Evolutionary conservation across 2,113 vertebrate species (phyloP), one percentile per base, ranked within the genome.

Genomic region (Mesoclemmys tuberculata): DNA sequence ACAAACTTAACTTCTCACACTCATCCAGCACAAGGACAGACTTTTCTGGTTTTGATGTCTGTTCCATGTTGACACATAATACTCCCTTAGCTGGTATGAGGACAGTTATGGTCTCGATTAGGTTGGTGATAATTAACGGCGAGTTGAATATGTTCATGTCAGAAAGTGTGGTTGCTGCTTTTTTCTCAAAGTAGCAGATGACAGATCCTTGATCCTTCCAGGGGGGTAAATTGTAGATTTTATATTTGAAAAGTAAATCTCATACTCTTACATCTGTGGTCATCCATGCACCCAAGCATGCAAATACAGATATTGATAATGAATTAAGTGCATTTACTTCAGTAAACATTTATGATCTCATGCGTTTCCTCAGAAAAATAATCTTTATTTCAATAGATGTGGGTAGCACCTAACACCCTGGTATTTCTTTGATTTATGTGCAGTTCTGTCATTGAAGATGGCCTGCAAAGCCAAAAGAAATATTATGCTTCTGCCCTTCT

Each of bases 231-330:
- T 89, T 85, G 18, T 83, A 0, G 24, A 26, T 38, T 3, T 85
- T 84, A 10, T 84, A 35, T 93, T 90, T 94, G 74, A 75, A 54
- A 80, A 38, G 38, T 31, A 24, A 1, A 94, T 78, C 27, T 91
- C 85, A 35, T 79, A 81, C 61, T 6, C 48, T 93, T 91, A 49
- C 75, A 71, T 18, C 31, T 89, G 22, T 49, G 6, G 78, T 92
- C 41, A 26, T 68, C 71, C 41, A 84, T 48, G 18, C 10, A 14
- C 8, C n/a, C 68, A 56, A 87, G 6, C 71, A 83, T 38, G 35
- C 35, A 38, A n/a, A 68, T 61, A 27, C 58, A 80, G 58, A 51
- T 35, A 75, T 27, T 35, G 38, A 38, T 21, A 19, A 78, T 68
- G 84, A 90, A 75, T 46, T 7, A 93, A 29, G 5, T 58, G 8